phyloP scores from a whole-genome alignment of 2,113 vertebrate species.

The Calidris pygmaea region DNA sequence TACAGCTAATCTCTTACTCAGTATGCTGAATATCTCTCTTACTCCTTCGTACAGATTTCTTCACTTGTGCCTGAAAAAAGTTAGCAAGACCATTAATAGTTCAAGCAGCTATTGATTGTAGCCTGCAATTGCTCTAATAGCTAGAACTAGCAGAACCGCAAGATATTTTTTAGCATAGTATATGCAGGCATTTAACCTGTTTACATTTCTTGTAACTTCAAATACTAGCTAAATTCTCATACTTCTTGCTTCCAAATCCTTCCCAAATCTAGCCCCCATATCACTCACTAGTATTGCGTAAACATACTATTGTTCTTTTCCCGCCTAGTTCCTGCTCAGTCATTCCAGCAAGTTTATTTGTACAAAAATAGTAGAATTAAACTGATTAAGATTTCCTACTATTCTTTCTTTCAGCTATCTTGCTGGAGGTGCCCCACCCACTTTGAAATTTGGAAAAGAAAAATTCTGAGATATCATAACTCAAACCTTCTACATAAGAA shows the following conservation, averaged over 20 bases:
- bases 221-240: neutral
- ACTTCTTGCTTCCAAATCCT: neutral
- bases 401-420: slow-evolving; percentile 6
- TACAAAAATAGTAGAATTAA: neutral
- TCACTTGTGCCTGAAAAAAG: neutral
- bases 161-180: neutral
- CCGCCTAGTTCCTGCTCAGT: neutral
- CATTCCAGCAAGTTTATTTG: neutral
- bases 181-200: neutral
- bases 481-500: neutral
- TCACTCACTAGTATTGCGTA: neutral
- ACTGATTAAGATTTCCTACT: slow-evolving; percentile 12
- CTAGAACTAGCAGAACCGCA: neutral
- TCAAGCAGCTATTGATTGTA: neutral
- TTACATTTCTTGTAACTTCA: neutral
- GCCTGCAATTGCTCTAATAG: neutral
- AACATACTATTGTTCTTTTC: neutral
- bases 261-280: neutral
- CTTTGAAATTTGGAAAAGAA: neutral
- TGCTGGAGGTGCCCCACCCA: neutral
- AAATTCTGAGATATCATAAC: neutral
- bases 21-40: neutral
- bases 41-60: neutral
- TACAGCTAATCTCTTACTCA: neutral
- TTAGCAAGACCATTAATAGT: neutral